A percentile compares a stretch with the other conserved stretches of the same genome.
phyloP scores from a whole-genome alignment of 2,113 vertebrate genomes.

The Hydrochoerus hydrochaeris region DNA sequence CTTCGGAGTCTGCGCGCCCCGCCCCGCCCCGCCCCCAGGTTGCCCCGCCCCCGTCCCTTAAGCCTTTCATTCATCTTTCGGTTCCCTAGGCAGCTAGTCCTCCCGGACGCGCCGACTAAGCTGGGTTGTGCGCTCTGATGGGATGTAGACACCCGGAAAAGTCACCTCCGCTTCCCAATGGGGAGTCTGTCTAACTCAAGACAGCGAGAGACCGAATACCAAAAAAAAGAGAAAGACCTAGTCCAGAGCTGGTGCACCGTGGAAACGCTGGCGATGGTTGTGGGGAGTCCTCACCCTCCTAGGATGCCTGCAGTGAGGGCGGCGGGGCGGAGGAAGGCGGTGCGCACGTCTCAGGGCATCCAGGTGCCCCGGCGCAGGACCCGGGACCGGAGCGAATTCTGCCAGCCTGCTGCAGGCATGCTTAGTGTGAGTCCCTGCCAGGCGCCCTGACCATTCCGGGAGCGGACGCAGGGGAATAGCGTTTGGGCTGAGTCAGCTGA shows the following conservation, averaged over 20 bases:
- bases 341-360: not conserved
- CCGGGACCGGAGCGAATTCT: not conserved
- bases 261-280: not conserved
- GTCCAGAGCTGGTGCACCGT: not conserved
- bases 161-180: not conserved
- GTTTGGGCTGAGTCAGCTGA: not conserved
- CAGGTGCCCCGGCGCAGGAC: not conserved
- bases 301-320: not conserved
- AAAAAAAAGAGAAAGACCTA: not conserved
- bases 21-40: not conserved
- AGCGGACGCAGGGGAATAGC: not conserved
- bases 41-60: not conserved
- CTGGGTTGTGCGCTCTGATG: not conserved
- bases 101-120: not conserved
- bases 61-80: constrained; percentile 56
- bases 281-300: not conserved
- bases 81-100: too few relatives aligned
- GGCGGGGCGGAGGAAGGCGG: not conserved
- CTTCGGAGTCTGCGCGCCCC: not conserved
- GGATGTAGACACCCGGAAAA: not conserved
- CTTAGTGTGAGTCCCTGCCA: not conserved
- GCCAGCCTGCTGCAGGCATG: not conserved
- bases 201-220: not conserved
- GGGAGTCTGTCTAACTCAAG: not conserved
- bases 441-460: not conserved